Base-by-base conservation (phyloP, 1,140 invertebrate genomes). In the Drosophila lacertosa region DNA sequence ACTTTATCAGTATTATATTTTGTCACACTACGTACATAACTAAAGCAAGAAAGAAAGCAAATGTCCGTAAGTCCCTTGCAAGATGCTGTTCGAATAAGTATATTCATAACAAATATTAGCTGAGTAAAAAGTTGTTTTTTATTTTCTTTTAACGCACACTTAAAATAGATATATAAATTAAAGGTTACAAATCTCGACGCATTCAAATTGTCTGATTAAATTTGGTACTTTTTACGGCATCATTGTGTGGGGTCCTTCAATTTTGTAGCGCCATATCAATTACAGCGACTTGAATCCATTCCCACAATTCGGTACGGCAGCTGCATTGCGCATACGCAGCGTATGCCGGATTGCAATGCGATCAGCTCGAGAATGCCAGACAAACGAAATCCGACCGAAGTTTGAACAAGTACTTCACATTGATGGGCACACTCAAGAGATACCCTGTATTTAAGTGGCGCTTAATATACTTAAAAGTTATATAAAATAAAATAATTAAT, bases 311-410 rank as follows among this genome's bases (percentile, higher is more conserved):
- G 16, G 18, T 20, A 29, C 15, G n/a, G 55, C 57, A 58, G 42
- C 63, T 58, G 54, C 33, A 65, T 81, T 70, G 74, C 79, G 55
- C 69, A 77, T 81, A 77, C 78, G 78, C 68, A 22, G 40, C 40
- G 72, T 59, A 24, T 15, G 33, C 40, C 11, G 54, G 42, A 22
- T 51, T 67, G 55, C 45, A 67, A 50, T 67, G 64, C 24, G 53
- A 58, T 50, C 55, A 18, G 22, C 26, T 67, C 51, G 24, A 51
- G 37, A 58, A 58, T 50, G 54, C 53, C 4, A 44, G 45, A 11
- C 54, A 50, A 59, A 50, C 29, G 44, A 18, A 42, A 40, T 29
- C 7, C 33, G 35, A 51, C 33, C 62, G n/a, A n/a, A n/a, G n/a
- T n/a, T n/a, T 53, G 37, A 75, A 60, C 59, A 22, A 42, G 16